A percentile compares a stretch with the other conserved stretches of the same genome.
Evolutionary conservation across 1,140 invertebrate genomes (phyloP).

Genomic region (Zophobas atratus): DNA sequence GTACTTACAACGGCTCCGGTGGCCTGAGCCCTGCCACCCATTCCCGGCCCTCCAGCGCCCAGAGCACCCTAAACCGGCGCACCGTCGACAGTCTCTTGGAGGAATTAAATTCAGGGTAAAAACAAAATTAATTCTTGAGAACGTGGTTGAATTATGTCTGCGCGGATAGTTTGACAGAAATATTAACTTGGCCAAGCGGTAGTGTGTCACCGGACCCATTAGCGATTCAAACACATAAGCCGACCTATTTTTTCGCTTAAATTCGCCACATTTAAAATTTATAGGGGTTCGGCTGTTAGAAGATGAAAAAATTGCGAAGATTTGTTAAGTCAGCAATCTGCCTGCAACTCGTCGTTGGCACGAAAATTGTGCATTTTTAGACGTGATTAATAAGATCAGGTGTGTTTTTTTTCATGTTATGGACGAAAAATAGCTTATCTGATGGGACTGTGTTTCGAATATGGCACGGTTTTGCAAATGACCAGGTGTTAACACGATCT

Average conservation of each 20-base stretch:
- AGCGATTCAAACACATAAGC: background rate
- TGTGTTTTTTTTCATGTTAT: slow-evolving; percentile 7
- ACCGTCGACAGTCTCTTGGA: slow-evolving; percentile 91
- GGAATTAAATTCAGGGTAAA: slow-evolving; percentile 87
- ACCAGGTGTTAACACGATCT: slow-evolving; percentile 22
- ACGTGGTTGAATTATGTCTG: slow-evolving; percentile 57
- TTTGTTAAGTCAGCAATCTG: slow-evolving; percentile 18
- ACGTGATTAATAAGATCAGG: slow-evolving; percentile 1
- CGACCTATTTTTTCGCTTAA: slow-evolving; percentile 22
- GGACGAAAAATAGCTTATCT: background rate
- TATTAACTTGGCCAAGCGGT: slow-evolving; percentile 8
- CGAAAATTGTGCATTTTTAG: background rate
- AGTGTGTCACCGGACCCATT: slow-evolving; percentile 19
- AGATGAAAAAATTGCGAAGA: background rate
- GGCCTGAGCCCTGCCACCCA: slow-evolving; percentile 61
- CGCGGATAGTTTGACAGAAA: background rate
- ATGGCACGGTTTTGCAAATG: background rate
- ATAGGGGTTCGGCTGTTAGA: background rate
- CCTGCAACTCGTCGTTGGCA: background rate
- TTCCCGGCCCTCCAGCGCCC: slow-evolving; percentile 64
- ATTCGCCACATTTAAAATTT: background rate
- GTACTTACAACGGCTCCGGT: slow-evolving; percentile 61
- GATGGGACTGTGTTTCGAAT: too few relatives aligned
- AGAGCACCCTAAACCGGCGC: slow-evolving; percentile 72
- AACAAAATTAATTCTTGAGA: too few relatives aligned